These are phyloP conservation scores for Rhopalosiphum nymphaeae DNA, from an alignment of 2,888 invertebrate species.

Conservation along the genomic window DNA sequence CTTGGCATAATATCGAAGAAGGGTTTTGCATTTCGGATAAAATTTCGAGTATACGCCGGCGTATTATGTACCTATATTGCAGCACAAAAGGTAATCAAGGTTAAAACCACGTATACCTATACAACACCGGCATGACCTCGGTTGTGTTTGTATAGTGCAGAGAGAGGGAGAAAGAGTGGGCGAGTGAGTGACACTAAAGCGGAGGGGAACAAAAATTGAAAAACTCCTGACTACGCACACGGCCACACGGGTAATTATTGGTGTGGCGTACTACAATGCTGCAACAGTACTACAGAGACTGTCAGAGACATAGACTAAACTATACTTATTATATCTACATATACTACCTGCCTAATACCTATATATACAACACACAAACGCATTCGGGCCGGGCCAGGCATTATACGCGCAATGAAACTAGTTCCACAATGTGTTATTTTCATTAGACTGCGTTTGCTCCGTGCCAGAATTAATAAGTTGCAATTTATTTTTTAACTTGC, in stretches of 20 bases:
- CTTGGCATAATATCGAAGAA: background rate
- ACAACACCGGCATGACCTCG: background rate
- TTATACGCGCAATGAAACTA: slow-evolving; percentile 22
- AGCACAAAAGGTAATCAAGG: slow-evolving; percentile 47
- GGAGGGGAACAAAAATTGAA: slow-evolving; percentile 30
- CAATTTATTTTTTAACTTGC: slow-evolving; percentile 29
- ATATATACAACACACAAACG: background rate
- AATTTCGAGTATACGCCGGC: background rate
- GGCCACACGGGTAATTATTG: slow-evolving; percentile 25
- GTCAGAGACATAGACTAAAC: background rate
- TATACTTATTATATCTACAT: background rate
- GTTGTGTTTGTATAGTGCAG: background rate
- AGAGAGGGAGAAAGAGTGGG: background rate
- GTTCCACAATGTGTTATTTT: slow-evolving; percentile 1
- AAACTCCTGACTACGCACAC: slow-evolving; percentile 21
- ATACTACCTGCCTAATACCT: background rate
- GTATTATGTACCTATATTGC: background rate
- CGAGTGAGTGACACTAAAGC: too few species aligned
- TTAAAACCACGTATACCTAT: background rate
- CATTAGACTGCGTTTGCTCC: slow-evolving; percentile 3
- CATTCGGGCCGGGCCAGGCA: background rate
- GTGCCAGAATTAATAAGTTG: slow-evolving; percentile 30
- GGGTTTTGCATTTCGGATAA: slow-evolving; percentile 38
- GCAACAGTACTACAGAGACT: background rate
- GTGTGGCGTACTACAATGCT: slow-evolving; percentile 21